Evolutionary conservation across 2,797 vertebrate genomes (phyloP), one percentile per base, ranked within the genome.

Genomic region (Tangara arthus): DNA sequence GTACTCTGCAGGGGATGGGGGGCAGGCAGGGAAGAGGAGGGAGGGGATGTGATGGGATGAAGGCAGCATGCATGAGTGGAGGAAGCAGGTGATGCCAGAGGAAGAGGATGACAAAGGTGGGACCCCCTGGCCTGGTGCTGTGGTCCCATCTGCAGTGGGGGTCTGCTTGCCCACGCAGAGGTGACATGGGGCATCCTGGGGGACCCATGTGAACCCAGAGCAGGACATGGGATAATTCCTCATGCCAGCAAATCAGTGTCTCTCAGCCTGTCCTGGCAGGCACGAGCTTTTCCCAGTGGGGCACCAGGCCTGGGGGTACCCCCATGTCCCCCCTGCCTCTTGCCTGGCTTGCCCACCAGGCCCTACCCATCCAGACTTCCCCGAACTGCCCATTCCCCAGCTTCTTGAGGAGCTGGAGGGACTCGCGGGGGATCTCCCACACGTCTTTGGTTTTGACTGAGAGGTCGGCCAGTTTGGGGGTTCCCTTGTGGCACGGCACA

Each of bases 291-390:
- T 30, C 13, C 14, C 1, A 2, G 41, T 18, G 26, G 27, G 30
- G 14, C 81, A 44, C 95, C 92, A 94, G 89, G 82, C 92, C 94
- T 69, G 82, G 73, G 59, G 93, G 92, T 91, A 65, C 92, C 94
- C 80, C 44, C 46, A 9, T 5, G 39, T 10, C 75, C 90, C 72
- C 92, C 56, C 73, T 55, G 55, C 78, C 39, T 1, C 87, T 92
- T 76, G 15, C 92, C 78, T 12, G 9, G 47, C 71, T 80, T 37
- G 20, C 24, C 75, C 26, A 3, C 52, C 8, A 0, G 91, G 95
- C 97, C 99, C 97, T 99, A 99, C 99, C 99, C 98, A 99, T 99
- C 99, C 99, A 99, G 96, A 99, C 99, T 98, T 99, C 99, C 98
- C 99, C 99, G 63, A 99, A 99, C 98, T 99, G 99, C 97, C 99